Conservation (phyloP, 2,797 vertebrate genomes). For the Hapalemur alaotrensis region DNA sequence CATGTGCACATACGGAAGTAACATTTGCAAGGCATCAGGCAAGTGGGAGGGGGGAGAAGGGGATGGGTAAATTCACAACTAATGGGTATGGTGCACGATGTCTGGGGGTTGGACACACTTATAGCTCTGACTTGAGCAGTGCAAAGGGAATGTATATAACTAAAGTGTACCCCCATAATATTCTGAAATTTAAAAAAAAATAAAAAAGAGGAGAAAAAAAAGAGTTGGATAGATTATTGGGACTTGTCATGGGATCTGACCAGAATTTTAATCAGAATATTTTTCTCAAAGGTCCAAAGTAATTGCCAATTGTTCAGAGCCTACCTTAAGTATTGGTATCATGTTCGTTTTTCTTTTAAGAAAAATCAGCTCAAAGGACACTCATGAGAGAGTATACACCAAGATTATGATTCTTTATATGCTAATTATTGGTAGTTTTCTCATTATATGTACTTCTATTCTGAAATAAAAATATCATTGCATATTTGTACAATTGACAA, state of each 20-base stretch:
- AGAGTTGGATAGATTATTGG: neutral
- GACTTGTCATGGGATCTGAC: neutral
- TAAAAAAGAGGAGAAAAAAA: neutral
- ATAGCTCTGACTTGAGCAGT: too few species aligned
- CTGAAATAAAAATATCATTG: conserved; percentile 11
- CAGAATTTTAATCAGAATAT: neutral
- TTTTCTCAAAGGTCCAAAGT: neutral
- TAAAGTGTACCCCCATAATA: too few species aligned
- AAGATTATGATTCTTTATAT: neutral
- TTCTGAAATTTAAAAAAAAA: too few species aligned
- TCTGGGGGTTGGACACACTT: too few species aligned
- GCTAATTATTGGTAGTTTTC: neutral
- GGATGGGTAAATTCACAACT: too few species aligned
- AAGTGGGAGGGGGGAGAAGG: too few species aligned
- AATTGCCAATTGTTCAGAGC: neutral
- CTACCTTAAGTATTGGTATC: neutral
- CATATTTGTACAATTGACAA: neutral
- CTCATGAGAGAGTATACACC: neutral
- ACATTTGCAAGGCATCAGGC: too few species aligned
- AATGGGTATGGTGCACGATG: too few species aligned
- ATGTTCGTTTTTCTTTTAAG: neutral
- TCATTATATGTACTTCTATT: neutral
- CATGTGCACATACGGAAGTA: too few species aligned
- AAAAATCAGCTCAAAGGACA: conserved; percentile 7
- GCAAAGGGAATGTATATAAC: too few species aligned